Evolutionary conservation across 1,140 invertebrate genomes (phyloP).

Genomic region (Nasonia vitripennis): DNA sequence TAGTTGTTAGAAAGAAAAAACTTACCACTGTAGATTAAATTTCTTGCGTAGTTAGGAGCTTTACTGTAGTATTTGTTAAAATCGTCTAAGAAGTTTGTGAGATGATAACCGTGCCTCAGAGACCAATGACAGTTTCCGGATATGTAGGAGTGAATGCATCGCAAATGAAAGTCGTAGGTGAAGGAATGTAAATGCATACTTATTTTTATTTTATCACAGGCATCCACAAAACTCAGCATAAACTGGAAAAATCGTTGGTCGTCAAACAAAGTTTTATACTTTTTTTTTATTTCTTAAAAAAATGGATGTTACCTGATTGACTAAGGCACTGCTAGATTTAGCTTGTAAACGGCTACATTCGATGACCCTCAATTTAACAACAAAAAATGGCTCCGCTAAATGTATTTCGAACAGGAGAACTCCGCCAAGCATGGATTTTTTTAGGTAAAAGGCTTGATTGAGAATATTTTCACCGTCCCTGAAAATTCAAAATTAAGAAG

Average conservation of each 20-base stretch:
- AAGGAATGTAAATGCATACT: conserved; percentile 91
- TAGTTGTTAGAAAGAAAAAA: background rate
- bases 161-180: conserved; percentile 90
- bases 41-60: conserved; percentile 88
- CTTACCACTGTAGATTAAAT: conserved; percentile 84
- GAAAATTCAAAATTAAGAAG: conserved; percentile 45
- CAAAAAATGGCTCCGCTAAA: conserved; percentile 85
- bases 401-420: conserved; percentile 83
- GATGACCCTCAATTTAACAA: conserved; percentile 82
- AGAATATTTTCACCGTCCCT: conserved; percentile 60
- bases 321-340: conserved; percentile 74
- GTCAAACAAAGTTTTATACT: conserved; percentile 17
- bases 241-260: conserved; percentile 74
- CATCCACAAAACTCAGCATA: conserved; percentile 83
- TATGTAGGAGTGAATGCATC: conserved; percentile 84
- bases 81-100: conserved; percentile 87
- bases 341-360: conserved; percentile 80
- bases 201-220: conserved; percentile 85
- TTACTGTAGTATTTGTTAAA: conserved; percentile 91
- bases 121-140: conserved; percentile 77
- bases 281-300: conserved; percentile 27
- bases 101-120: conserved; percentile 83
- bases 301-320: conserved; percentile 74
- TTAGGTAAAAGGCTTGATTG: conserved; percentile 78
- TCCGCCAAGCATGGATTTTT: conserved; percentile 83